Percentiles rank a stretch among this genome's conserved stretches.
These are phyloP conservation scores for Malurus cyaneus DNA, from an alignment of 2,113 vertebrate genomes.

Conservation along the genomic window DNA sequence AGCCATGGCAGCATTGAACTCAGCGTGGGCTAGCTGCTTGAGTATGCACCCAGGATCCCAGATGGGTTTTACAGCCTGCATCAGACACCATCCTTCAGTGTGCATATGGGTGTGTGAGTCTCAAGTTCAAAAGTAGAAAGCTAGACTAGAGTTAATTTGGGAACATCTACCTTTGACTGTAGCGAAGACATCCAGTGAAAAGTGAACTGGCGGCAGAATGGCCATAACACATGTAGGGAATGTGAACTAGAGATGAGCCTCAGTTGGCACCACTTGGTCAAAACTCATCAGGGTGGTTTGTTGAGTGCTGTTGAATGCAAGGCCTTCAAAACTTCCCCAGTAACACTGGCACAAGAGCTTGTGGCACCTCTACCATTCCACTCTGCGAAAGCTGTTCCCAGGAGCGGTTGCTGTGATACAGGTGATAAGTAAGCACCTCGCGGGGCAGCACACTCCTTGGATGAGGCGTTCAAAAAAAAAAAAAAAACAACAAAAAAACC, in stretches of 20 bases:
- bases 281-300: background rate
- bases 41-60: background rate
- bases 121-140: background rate
- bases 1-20: slow-evolving; percentile 21
- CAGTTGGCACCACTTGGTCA: background rate
- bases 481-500: too few species aligned
- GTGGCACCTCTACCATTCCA: background rate
- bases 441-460: background rate
- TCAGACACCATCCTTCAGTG: background rate
- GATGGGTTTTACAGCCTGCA: background rate
- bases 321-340: background rate
- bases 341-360: fast-evolving
- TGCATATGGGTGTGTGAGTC: background rate
- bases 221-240: fast-evolving
- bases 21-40: background rate
- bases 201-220: background rate
- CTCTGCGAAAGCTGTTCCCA: fast-evolving
- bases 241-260: background rate
- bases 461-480: fast-evolving
- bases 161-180: background rate
- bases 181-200: background rate
- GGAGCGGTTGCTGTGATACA: background rate
- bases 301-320: background rate
- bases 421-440: fast-evolving
- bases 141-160: background rate